Base-by-base conservation (phyloP, 2,113 vertebrate genomes). In the Gallinago jamesoni region DNA sequence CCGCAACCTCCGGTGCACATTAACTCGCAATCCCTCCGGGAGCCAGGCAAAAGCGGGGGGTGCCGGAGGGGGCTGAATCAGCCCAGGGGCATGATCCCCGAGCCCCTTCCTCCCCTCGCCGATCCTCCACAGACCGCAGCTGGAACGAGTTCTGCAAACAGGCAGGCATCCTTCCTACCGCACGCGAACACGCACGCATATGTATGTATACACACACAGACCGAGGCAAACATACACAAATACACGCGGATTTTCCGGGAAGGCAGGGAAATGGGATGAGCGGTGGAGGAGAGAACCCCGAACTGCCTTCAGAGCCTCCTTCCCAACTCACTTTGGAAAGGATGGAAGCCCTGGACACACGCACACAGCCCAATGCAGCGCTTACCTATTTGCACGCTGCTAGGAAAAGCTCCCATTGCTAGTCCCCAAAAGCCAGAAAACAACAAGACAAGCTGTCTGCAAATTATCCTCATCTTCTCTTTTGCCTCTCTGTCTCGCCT, bases 361-460 rank as follows among this genome's bases (percentile, higher is more conserved):
- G 67, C 93, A 95, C 48, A 39, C 84, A 92, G 50, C 59, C 70
- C 77, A 72, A 45, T 83, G 91, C 89, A 87, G 73, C 86, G 98
- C 99, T 99, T 98, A 99, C 99, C 99, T 98, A 99, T 99, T 98
- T 99, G 99, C 95, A 99, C 99, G 81, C 99, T 99, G 99, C 99
- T 99, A 96, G 99, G 99, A 98, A 99, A 99, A 98, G 99, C 99
- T 98, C 99, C 99, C 97, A 99, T 98, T 96, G 98, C 98, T 98
- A 99, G 98, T 97, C 98, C 99, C 99, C 98, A 99, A 97, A 99
- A 99, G 98, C 99, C 98, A 97, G 99, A 99, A 98, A 99, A 99
- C 96, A 99, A 98, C 98, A 99, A 98, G 98, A 99, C 98, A 99
- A 99, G 98, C 98, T 99, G 99, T 98, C 98, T 98, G 98, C 98